Base-by-base conservation (phyloP, 2,797 vertebrate genomes). In the Microctenopoma lineatum region DNA sequence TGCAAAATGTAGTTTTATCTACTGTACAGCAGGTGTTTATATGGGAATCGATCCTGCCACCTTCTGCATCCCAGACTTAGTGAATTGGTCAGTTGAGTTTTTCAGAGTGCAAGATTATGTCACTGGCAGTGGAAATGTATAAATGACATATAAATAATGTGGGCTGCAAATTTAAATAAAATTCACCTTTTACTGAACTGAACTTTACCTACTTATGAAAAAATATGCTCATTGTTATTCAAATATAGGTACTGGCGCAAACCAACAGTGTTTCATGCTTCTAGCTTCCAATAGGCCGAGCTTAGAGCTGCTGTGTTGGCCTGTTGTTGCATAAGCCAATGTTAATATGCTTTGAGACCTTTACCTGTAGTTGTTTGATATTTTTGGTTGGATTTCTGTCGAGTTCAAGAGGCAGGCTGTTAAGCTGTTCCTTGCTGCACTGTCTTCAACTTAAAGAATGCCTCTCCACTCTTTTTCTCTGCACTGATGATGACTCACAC, bases 401-500 rank as follows among this genome's bases (percentile, higher is more conserved):
- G 25, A 10, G 16, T 62, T 82, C 51, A 79, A 76, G 59, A 76
- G 46, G 56, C 55, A 63, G 58, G 46, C 47, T 21, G 45, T 54
- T 38, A 27, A 55, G 74, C 77, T 54, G 88, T 83, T 79, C 74
- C 70, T 67, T 88, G 86, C 84, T 88, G 89, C 89, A 91, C 80
- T 83, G 79, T 73, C 82, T 86, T 79, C 56, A 61, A 91, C 84
- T 89, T 93, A 90, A 92, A 90, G 90, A 89, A 91, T 87, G 79
- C 85, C 89, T 88, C 89, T 84, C 81, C 78, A 82, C 66, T 73
- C 83, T 84, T 79, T 84, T 77, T 77, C 81, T 84, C 87, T 86
- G 90, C 90, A 86, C 85, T 81, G 89, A 79, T 79, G 91, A 93
- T 94, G 93, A 94, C 92, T 94, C 93, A 94, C 87, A 91, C 89